Evolutionary conservation across 2,888 invertebrate species (phyloP).

Genomic region (Orthosia gracilis): DNA sequence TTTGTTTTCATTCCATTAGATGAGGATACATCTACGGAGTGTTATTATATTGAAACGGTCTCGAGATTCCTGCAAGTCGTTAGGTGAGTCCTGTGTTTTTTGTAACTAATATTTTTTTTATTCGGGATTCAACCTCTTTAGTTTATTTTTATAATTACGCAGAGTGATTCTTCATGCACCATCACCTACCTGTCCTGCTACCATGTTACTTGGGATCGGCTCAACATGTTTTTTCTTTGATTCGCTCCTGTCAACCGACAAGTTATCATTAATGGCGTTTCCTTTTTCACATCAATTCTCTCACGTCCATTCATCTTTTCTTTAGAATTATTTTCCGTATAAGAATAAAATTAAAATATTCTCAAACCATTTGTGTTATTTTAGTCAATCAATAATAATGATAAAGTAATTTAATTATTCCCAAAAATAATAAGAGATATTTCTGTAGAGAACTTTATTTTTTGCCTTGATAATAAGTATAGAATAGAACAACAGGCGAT

Average conservation of each 20-base stretch:
- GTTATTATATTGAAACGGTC: constrained; percentile 47
- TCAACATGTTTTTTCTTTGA: neutral
- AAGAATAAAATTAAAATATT: neutral
- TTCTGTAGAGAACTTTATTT: neutral
- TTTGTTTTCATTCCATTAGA: constrained; percentile 62
- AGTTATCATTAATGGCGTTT: neutral
- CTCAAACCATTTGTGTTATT: neutral
- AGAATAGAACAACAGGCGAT: too few species aligned
- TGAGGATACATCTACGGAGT: constrained; percentile 51
- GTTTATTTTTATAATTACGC: neutral
- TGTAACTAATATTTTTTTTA: neutral
- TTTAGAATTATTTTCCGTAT: neutral
- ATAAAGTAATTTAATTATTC: neutral
- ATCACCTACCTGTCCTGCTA: neutral
- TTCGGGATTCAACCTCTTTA: neutral
- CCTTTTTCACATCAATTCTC: neutral
- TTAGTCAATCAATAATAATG: neutral
- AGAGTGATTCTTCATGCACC: neutral
- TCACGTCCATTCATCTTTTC: neutral
- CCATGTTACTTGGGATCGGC: neutral
- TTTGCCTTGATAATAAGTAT: too few species aligned
- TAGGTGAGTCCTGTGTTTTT: constrained; percentile 49
- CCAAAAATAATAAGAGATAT: neutral
- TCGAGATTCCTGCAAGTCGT: constrained; percentile 24
- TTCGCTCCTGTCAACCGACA: neutral